A percentile compares a stretch with the other conserved stretches of the same genome.
Conservation (phyloP, 2,797 vertebrate species). For the Rhyacichthys aspro region DNA sequence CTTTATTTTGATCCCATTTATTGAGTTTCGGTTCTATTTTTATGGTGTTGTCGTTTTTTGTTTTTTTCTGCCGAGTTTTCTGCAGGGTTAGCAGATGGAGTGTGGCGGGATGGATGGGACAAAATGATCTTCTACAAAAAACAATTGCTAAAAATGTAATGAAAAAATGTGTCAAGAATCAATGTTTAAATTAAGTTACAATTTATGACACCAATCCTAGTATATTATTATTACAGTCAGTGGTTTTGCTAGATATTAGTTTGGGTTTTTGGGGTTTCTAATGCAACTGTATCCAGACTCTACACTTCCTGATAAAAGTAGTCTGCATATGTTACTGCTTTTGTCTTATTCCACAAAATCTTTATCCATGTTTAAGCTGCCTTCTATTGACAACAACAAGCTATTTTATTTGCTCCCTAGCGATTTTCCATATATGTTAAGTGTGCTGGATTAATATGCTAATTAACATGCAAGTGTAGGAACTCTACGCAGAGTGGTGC, state of each 20-base stretch:
- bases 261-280: too few species aligned
- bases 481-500: conserved; percentile 38
- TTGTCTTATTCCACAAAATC: background rate
- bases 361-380: background rate
- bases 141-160: too few species aligned
- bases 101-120: background rate
- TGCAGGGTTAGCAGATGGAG: conserved; percentile 15
- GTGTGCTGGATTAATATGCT: conserved; percentile 39
- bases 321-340: too few species aligned
- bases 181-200: too few species aligned
- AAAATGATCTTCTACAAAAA: too few species aligned
- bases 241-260: too few species aligned
- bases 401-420: conserved; percentile 28
- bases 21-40: conserved; percentile 34
- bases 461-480: conserved; percentile 43
- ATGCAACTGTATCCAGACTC: too few species aligned
- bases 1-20: conserved; percentile 56
- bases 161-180: too few species aligned
- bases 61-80: conserved; percentile 45
- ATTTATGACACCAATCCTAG: too few species aligned
- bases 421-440: conserved; percentile 39
- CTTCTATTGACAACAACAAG: conserved; percentile 21
- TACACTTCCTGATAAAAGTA: too few species aligned
- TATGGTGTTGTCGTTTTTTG: conserved; percentile 3
- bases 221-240: too few species aligned